Conservation (phyloP, 2,888 invertebrate species). For the Mactromeris polynyma region DNA sequence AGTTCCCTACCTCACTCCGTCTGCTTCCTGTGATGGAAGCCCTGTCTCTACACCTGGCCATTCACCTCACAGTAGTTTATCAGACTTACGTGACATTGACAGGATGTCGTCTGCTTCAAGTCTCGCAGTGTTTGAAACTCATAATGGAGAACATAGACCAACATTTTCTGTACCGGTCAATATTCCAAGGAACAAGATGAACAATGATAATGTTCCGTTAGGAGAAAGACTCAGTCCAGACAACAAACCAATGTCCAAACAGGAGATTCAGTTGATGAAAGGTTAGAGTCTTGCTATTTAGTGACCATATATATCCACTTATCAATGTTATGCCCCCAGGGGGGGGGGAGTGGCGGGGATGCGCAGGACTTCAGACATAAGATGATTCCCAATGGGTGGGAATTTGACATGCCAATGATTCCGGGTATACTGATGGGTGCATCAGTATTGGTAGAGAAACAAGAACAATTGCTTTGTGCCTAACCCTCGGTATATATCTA, state of each 20-base stretch:
- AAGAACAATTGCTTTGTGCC: no score
- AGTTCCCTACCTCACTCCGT: slow-evolving; percentile 74
- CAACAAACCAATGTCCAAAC: slow-evolving; percentile 60
- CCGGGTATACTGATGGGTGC: no score
- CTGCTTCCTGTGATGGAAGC: slow-evolving; percentile 80
- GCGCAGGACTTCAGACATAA: no score
- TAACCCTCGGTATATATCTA: no score
- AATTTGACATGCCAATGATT: no score
- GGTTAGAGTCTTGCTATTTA: slow-evolving; percentile 48
- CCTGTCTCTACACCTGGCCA: slow-evolving; percentile 82
- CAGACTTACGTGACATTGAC: slow-evolving; percentile 71
- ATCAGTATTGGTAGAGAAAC: no score
- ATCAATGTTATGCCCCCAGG: no score
- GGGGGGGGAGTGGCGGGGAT: no score
- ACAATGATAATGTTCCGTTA: slow-evolving; percentile 35
- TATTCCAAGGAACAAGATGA: slow-evolving; percentile 50
- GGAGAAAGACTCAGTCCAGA: slow-evolving; percentile 68
- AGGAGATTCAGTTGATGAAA: slow-evolving; percentile 76
- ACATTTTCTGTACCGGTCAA: slow-evolving; percentile 67
- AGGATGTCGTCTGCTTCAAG: slow-evolving; percentile 30
- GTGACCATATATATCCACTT: no score
- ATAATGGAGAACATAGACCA: slow-evolving; percentile 54
- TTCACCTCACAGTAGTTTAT: slow-evolving; percentile 78
- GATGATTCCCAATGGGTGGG: no score
- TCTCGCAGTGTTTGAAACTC: not conserved